Percentiles rank a stretch among this genome's conserved stretches.
These are phyloP conservation scores for Hypotaenidia okinawae DNA, from an alignment of 2,797 vertebrate species.

Conservation along the genomic window DNA sequence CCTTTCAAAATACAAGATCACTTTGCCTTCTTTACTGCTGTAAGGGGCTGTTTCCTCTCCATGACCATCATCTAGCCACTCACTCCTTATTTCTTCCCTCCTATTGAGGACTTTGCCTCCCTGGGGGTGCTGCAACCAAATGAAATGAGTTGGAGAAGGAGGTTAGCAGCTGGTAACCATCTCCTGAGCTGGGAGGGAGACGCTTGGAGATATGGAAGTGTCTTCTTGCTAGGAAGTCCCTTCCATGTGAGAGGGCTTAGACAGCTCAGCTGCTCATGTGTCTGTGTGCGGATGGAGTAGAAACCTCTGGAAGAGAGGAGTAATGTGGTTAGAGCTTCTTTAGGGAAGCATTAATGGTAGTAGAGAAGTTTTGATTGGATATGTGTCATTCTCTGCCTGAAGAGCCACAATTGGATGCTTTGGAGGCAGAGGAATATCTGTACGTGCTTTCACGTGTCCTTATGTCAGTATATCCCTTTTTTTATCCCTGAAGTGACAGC, in stretches of 20 bases:
- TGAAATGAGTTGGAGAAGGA: neutral
- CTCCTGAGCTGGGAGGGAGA: neutral
- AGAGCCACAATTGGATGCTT: neutral
- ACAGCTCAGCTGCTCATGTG: neutral
- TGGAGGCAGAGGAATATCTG: neutral
- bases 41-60: neutral
- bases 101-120: neutral
- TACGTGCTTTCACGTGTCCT: neutral
- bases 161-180: neutral
- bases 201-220: neutral
- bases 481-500: neutral
- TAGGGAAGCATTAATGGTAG: neutral
- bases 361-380: neutral
- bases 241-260: neutral
- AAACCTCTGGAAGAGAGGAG: neutral
- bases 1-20: accelerated
- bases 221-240: neutral
- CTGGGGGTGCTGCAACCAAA: neutral
- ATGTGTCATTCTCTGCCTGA: neutral
- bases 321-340: neutral
- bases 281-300: neutral
- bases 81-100: neutral
- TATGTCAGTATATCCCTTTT: neutral
- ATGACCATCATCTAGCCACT: accelerated
- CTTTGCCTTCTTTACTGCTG: neutral